Conservation (phyloP, 2,113 vertebrate genomes). For the Cariama cristata region DNA sequence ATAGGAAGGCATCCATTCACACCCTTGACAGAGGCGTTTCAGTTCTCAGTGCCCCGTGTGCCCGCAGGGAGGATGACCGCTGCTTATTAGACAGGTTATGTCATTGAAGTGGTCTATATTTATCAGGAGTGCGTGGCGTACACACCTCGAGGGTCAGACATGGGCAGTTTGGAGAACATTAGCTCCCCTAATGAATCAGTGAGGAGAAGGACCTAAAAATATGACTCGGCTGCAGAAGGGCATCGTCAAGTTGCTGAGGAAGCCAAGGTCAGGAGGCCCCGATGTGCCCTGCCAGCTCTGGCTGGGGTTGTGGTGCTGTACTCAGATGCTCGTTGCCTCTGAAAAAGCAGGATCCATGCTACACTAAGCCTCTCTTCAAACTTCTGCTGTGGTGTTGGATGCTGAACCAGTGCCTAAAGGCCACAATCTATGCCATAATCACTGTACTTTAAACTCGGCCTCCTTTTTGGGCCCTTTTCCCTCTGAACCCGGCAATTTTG, state of each 20-base stretch:
- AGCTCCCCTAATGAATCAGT: constrained; percentile 48
- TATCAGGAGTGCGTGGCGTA: not conserved
- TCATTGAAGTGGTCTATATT: constrained; percentile 59
- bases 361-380: not conserved
- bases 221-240: not conserved
- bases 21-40: not conserved
- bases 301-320: not conserved
- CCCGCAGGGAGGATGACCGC: not conserved
- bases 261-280: not conserved
- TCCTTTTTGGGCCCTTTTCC: not conserved
- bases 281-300: not conserved
- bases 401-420: not conserved
- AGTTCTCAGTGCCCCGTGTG: fast-evolving
- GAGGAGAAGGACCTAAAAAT: constrained; percentile 38
- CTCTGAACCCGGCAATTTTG: not conserved
- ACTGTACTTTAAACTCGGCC: not conserved
- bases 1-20: not conserved
- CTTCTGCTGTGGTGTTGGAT: not conserved
- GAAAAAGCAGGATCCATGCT: not conserved
- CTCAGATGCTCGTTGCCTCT: not conserved
- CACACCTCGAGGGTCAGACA: constrained; percentile 32
- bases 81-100: constrained; percentile 5
- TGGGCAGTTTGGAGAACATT: not conserved
- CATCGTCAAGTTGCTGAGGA: not conserved
- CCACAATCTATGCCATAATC: fast-evolving